Evolutionary conservation across 2,797 vertebrate species (phyloP).

Genomic region (Rhodeus uyekii): DNA sequence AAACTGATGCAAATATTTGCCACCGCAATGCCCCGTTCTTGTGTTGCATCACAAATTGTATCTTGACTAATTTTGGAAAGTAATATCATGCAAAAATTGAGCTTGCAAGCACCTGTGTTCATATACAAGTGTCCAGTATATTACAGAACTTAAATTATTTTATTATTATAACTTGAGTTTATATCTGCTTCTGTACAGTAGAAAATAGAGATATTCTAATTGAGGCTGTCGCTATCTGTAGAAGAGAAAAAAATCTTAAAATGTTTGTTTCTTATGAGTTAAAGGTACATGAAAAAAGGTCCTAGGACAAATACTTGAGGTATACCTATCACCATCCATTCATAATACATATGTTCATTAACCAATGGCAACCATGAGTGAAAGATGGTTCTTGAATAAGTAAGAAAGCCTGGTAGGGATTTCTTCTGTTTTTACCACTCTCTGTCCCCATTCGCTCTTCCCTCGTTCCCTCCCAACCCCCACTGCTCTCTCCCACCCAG

Average conservation of each 20-base stretch:
- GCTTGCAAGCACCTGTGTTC: neutral
- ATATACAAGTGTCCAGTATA: too few relatives aligned
- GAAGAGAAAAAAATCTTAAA: neutral
- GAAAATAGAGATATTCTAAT: neutral
- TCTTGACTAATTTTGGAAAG: neutral
- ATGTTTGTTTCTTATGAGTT: neutral
- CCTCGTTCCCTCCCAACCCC: slow-evolving; percentile 9
- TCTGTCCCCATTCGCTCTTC: slow-evolving; percentile 4
- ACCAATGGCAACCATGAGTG: neutral
- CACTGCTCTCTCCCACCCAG: slow-evolving; percentile 8
- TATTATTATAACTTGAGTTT: neutral
- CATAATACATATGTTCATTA: neutral
- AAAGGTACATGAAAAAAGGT: neutral
- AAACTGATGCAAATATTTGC: neutral
- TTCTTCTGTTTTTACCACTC: neutral
- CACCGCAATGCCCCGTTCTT: neutral
- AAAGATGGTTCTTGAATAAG: neutral
- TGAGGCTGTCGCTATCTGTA: neutral
- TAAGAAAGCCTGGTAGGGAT: neutral
- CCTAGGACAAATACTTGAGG: neutral
- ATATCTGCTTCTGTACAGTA: neutral
- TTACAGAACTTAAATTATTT: too few relatives aligned
- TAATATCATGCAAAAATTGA: neutral
- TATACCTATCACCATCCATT: neutral
- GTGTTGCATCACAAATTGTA: neutral